Evolutionary conservation across 2,113 vertebrate species (phyloP), one percentile per base, ranked within the genome.

Genomic region (Lontra canadensis): DNA sequence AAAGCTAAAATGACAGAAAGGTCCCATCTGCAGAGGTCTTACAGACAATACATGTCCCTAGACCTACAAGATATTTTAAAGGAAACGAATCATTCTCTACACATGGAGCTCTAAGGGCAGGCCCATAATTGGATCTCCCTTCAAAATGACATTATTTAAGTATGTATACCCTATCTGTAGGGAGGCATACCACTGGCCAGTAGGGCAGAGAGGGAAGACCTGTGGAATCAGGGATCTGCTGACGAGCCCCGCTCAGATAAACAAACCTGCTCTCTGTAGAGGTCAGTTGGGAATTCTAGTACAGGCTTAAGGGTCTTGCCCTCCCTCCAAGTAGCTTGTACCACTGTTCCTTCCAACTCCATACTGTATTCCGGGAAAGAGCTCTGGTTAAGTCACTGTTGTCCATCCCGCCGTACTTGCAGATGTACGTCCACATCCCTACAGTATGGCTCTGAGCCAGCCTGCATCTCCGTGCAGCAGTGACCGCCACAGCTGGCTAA

Each of bases 61-160:
- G 3, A 42, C 34, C 59, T 83, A 74, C 23, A 52, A 80, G 47
- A 6, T 61, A 82, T 52, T 67, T 34, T 71, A 59, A 90, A 47
- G 34, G 39, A 59, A 96, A 52, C n/a, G 26, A 94, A 49, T 36
- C 55, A 84, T 13, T 74, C 34, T 82, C 18, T 20, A 87, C 7
- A 47, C 0, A 2, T 23, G n/a, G 23, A 36, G n/a, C n/a, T 65
- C 59, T 52, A 36, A 36, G 36, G 65, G 26, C 21, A 52, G 15
- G 29, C 44, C 69, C 78, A 67, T 39, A 67, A 88, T 57, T n/a
- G 36, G 47, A 9, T 57, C 23, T 93, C 39, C 36, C 23, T 92
- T 85, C 82, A 82, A 55, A 96, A 95, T 42, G 55, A 42, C 55
- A 26, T 65, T 34, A 74, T 17, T 49, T 49, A 85, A 93, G 14